Evolutionary conservation across 2,113 vertebrate genomes (phyloP), one percentile per base, ranked within the genome.

Genomic region (Chaetorhynchus papuensis): DNA sequence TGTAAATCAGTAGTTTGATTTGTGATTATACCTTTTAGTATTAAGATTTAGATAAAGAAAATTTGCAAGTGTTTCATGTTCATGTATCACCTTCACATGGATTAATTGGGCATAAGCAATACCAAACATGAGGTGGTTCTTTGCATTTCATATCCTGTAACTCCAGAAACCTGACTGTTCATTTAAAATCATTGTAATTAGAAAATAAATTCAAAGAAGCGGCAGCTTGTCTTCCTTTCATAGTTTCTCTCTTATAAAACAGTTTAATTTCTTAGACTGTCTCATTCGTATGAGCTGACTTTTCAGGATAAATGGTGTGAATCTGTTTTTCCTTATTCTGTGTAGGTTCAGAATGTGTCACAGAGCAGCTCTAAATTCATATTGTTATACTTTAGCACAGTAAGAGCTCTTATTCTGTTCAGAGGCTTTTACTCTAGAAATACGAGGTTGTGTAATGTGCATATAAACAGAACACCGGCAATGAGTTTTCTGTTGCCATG

Each of bases 381-480:
- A 5, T 64, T 64, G 10, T 76, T 85, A 8, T 41, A 42, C 39
- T 61, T 87, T 4, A 53, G 28, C 26, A 21, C 26, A 54, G 7
- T 44, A 33, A 63, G 63, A 76, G 5, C 37, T 69, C 49, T 35
- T 60, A 6, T 0, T 96, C 41, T 59, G 22, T 35, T 77, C 53
- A 50, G 79, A 31, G 60, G 23, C 37, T 69, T 79, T 88, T 69
- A 21, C 26, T 72, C 21, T 31, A 13, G 56, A 75, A 53, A 16
- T 21, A 15, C 15, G 13, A 49, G 21, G 23, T 27, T 76, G 16
- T n/a, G 21, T 68, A 23, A 18, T 20, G 15, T 16, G 11, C 30
- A 2, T 19, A 44, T 0, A 13, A 74, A 59, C n/a, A 8, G 13
- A 56, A 21, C 47, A 27, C 24, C 0, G 1, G 26, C 41, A 35